Evolutionary conservation across 2,888 invertebrate species (phyloP).

Genomic region (Agrypnus murinus): DNA sequence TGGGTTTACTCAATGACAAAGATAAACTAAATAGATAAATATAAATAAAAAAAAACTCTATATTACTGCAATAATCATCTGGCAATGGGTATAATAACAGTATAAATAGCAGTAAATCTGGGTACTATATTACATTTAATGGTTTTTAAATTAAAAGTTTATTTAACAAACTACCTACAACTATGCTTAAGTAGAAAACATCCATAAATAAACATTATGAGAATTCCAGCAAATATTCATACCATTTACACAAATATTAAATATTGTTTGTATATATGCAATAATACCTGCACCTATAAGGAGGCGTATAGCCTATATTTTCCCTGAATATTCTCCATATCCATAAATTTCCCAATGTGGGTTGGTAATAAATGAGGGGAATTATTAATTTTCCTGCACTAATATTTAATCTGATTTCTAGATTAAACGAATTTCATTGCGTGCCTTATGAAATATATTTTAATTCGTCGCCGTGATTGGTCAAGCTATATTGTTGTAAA

Average conservation of each 20-base stretch:
- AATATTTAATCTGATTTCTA: constrained; percentile 13
- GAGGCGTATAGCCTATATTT: background rate
- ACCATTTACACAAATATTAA: constrained; percentile 17
- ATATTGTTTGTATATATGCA: constrained; percentile 6
- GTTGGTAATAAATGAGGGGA: background rate
- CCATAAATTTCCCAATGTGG: constrained; percentile 9
- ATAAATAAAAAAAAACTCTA: background rate
- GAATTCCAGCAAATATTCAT: constrained; percentile 7
- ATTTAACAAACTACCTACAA: constrained; percentile 11
- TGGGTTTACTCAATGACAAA: too few species aligned
- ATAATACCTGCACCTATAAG: background rate
- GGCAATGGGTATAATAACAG: constrained; percentile 9
- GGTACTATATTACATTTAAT: constrained; percentile 16
- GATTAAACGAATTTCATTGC: constrained; percentile 25
- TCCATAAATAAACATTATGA: constrained; percentile 18
- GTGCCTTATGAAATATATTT: constrained; percentile 27
- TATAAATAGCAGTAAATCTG: constrained; percentile 4
- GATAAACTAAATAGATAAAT: background rate
- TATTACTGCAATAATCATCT: background rate
- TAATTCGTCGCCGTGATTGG: constrained; percentile 17
- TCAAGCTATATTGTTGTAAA: constrained; percentile 8
- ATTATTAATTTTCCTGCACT: constrained; percentile 1
- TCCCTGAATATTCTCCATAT: background rate
- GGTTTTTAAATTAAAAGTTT: constrained; percentile 14
- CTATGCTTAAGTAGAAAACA: background rate